Conservation (phyloP, 2,888 invertebrate genomes). For the Rhabditophanes sp. region DNA sequence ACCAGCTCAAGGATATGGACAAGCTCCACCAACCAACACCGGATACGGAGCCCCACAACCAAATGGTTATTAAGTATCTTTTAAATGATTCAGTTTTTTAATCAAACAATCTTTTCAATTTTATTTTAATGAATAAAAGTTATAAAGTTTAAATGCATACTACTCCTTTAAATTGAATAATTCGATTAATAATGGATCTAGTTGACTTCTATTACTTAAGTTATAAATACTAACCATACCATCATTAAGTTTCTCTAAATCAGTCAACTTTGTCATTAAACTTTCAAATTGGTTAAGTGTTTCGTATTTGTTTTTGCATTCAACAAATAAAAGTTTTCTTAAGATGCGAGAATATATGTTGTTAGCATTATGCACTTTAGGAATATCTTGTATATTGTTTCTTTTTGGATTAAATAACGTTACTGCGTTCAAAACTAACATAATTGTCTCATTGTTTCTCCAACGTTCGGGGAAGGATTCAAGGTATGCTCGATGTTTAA, state of each 20-base stretch:
- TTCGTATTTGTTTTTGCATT: slow-evolving; percentile 4
- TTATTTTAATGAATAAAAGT: not conserved
- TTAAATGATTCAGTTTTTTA: no score
- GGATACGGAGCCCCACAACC: no score
- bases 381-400: slow-evolving; percentile 62
- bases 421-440: slow-evolving; percentile 76
- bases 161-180: slow-evolving; percentile 19
- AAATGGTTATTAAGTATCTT: no score
- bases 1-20: no score
- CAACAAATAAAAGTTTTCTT: slow-evolving; percentile 1
- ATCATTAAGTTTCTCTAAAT: slow-evolving; percentile 22
- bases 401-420: slow-evolving; percentile 46
- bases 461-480: slow-evolving; percentile 48
- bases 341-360: no score
- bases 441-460: slow-evolving; percentile 71
- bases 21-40: no score
- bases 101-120: no score
- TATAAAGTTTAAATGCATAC: no score
- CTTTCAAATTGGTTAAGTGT: slow-evolving; percentile 16
- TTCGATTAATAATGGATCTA: slow-evolving; percentile 32
- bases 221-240: slow-evolving; percentile 24
- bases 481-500: slow-evolving; percentile 57
- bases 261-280: slow-evolving; percentile 18
- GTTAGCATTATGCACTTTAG: slow-evolving; percentile 68
- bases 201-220: slow-evolving; percentile 21